Base-by-base conservation (phyloP, 2,888 invertebrate genomes). In the Rhorus exstirpatorius region DNA sequence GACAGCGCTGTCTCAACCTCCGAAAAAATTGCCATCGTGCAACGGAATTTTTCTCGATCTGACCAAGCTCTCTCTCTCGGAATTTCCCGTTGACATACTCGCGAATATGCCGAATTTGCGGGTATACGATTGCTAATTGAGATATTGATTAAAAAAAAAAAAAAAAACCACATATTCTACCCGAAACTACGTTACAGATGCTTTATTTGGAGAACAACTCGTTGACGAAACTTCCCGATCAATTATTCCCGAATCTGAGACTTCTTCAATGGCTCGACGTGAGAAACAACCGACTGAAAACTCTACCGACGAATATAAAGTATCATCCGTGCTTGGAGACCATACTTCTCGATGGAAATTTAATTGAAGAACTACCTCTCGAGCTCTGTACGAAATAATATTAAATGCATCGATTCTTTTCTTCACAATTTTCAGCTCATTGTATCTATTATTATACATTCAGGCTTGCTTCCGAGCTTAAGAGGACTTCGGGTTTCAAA, bases 211-310 rank as follows among this genome's bases (percentile, higher is more conserved):
- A 94, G 84, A 94, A 94, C 61, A 96, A 96, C 88, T 90, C 92
- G 60, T 91, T 96, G 1, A 90, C 88, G 68, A 87, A 88, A 46
- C 89, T 96, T 53, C 95, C 95, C 0, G 94, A 94, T 1, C 94
- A 95, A 85, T 93, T 96, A 68, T 96, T 96, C 87, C 91, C 92
- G 17, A 92, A 91, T 46, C 90, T 96, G 14, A 94, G 93, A 7
- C 93, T 92, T 87, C 93, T 96, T 0, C 94, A 94, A 89, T 96
- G 96, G 95, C 90, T 96, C 7, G 96, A 96, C 89, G 88, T 96
- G 7, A 93, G 96, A 86, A 94, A 95, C 82, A 96, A 96, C 89
- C 88, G 93, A 72, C 88, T 96, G 8, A 92, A 89, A 3, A 92
- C 91, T 12, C 90, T 96, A 68, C 96, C 96, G 0, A 91, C 88